A percentile compares a stretch with the other conserved stretches of the same genome.
phyloP scores from a whole-genome alignment of 2,797 vertebrate species.

The Rhodeus uyekii region DNA sequence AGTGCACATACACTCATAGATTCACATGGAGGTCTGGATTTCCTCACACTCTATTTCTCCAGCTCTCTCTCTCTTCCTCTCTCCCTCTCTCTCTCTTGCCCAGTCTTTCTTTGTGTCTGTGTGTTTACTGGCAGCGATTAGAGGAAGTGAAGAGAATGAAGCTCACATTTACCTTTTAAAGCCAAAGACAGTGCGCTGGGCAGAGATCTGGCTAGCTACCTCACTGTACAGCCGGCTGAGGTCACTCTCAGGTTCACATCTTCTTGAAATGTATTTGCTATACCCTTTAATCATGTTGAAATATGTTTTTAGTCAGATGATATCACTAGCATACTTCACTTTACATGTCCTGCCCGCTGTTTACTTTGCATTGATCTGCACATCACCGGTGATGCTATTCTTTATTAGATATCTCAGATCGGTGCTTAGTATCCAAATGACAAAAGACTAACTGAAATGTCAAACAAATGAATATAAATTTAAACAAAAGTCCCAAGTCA shows the following conservation, averaged over 20 bases:
- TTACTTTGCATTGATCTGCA: conserved; percentile 21
- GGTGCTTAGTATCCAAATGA: conserved; percentile 29
- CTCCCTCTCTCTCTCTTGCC: conserved; percentile 2
- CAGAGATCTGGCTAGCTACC: conserved; percentile 2
- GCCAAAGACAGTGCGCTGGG: conserved; percentile 48
- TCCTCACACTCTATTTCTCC: conserved; percentile 49
- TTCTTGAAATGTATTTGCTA: conserved; percentile 32
- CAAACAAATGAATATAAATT: conserved; percentile 29
- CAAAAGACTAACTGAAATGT: conserved; percentile 21
- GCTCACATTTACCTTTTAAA: conserved; percentile 62
- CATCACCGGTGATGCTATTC: background rate
- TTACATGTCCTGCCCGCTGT: conserved; percentile 1
- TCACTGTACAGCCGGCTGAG: background rate
- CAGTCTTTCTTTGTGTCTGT: conserved; percentile 26
- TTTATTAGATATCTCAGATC: background rate
- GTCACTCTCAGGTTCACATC: conserved; percentile 11
- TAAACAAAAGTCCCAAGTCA: conserved; percentile 28
- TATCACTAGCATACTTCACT: conserved; percentile 7
- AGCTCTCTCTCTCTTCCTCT: conserved; percentile 12
- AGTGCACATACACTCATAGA: conserved; percentile 2
- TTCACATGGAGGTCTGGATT: conserved; percentile 42
- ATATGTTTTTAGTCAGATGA: conserved; percentile 14
- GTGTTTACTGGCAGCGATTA: conserved; percentile 54
- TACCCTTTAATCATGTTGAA: conserved; percentile 23
- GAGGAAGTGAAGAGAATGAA: conserved; percentile 33